phyloP scores from a whole-genome alignment of 1,140 invertebrate species.

The Xylocopa sonorina region DNA sequence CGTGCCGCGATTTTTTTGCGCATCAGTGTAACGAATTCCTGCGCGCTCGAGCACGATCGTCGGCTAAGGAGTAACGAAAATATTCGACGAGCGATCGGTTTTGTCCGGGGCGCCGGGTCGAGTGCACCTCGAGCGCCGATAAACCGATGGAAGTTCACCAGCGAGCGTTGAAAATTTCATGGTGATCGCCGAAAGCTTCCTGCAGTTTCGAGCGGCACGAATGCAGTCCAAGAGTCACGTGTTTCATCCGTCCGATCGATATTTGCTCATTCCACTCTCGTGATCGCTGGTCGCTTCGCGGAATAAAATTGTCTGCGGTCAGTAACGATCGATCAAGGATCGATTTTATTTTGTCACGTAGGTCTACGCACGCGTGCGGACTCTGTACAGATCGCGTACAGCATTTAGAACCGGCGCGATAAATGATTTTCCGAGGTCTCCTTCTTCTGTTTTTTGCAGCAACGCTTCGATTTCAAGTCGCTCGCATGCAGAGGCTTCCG shows the following conservation, averaged over 20 bases:
- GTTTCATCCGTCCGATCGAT: not conserved
- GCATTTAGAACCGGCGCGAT: too few relatives aligned
- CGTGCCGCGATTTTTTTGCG: not conserved
- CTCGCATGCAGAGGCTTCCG: constrained; percentile 13
- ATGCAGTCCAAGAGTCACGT: not conserved
- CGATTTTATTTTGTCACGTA: too few relatives aligned
- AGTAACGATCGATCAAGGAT: too few relatives aligned
- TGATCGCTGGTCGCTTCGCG: not conserved
- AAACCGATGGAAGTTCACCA: constrained; percentile 18
- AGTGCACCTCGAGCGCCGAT: not conserved
- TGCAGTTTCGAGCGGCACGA: not conserved
- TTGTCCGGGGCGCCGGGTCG: too few relatives aligned
- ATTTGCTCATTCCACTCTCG: not conserved
- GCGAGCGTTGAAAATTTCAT: constrained; percentile 5
- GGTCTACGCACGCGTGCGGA: too few relatives aligned
- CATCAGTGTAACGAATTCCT: not conserved
- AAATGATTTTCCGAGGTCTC: too few relatives aligned
- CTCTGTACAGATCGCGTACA: too few relatives aligned
- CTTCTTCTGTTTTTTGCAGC: too few relatives aligned
- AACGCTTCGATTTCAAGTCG: not conserved
- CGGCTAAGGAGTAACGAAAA: not conserved
- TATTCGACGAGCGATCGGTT: not conserved
- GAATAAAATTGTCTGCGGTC: too few relatives aligned
- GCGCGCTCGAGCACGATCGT: too few relatives aligned
- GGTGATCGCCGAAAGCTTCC: too few relatives aligned